Evolutionary conservation across 2,888 invertebrate genomes (phyloP).

Genomic region (Drosophila lacicola): DNA sequence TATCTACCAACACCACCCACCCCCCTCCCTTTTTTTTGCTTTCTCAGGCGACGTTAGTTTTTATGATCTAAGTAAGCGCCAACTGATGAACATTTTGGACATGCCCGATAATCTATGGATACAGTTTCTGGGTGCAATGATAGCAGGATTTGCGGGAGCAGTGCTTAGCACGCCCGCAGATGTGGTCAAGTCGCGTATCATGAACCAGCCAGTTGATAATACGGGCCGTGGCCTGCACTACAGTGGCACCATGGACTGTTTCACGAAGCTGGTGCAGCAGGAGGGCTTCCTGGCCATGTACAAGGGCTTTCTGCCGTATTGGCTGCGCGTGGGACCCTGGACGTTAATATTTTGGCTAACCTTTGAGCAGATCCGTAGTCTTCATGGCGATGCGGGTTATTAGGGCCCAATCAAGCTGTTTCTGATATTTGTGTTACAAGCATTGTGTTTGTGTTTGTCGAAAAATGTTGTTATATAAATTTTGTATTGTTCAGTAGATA

Average conservation of each 20-base stretch:
- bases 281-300: constrained; percentile 48
- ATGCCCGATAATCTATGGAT: constrained; percentile 29
- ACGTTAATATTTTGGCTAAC: constrained; percentile 56
- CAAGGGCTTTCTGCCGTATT: constrained; percentile 52
- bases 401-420: constrained; percentile 9
- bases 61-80: constrained; percentile 89
- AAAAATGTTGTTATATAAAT: neutral
- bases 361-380: constrained; percentile 40
- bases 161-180: constrained; percentile 92
- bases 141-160: constrained; percentile 87
- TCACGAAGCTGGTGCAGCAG: constrained; percentile 23
- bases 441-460: too few species aligned
- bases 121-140: constrained; percentile 90
- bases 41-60: constrained; percentile 89
- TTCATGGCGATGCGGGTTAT: constrained; percentile 38
- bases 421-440: neutral
- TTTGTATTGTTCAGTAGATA: neutral
- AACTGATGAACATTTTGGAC: constrained; percentile 8
- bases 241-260: constrained; percentile 42
- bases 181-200: constrained; percentile 94
- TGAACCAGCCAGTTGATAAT: constrained; percentile 90
- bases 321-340: constrained; percentile 56
- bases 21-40: neutral
- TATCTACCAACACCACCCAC: neutral
- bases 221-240: constrained; percentile 45